These are phyloP conservation scores for Thecocarcelia acutangulata DNA, from an alignment of 2,888 invertebrate genomes.

Conservation along the genomic window DNA sequence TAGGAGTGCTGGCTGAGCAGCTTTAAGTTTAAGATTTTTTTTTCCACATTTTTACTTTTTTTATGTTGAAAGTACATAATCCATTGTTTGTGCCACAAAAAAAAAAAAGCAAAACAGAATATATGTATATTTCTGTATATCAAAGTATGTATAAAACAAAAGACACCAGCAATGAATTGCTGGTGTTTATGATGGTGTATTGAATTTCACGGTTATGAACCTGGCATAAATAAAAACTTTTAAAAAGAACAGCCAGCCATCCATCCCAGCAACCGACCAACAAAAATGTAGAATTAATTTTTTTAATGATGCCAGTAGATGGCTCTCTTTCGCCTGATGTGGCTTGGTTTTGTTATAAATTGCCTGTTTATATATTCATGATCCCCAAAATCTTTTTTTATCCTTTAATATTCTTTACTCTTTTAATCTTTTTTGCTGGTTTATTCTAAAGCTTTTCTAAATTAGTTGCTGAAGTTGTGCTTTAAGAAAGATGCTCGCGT, in stretches of 20 bases:
- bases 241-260: neutral
- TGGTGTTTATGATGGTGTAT: constrained; percentile 65
- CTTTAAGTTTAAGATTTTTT: constrained; percentile 27
- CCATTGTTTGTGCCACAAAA: constrained; percentile 54
- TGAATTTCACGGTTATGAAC: constrained; percentile 67
- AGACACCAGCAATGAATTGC: constrained; percentile 54
- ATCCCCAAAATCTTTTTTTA: constrained; percentile 46
- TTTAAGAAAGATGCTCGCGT: constrained; percentile 59
- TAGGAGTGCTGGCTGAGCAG: constrained; percentile 51
- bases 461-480: constrained; percentile 10
- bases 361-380: constrained; percentile 64
- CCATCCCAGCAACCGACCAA: constrained; percentile 18
- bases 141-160: constrained; percentile 22
- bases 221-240: constrained; percentile 31
- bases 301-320: constrained; percentile 23
- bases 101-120: constrained; percentile 19
- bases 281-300: constrained; percentile 18
- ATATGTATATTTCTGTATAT: neutral
- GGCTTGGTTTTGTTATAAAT: constrained; percentile 53
- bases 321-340: constrained; percentile 4
- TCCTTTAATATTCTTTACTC: constrained; percentile 8
- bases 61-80: constrained; percentile 49
- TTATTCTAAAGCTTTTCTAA: neutral
- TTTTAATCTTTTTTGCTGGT: neutral
- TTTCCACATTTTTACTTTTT: constrained; percentile 8